Conservation (phyloP, 1,140 invertebrate species). For the Caenorhabditis remanei region DNA sequence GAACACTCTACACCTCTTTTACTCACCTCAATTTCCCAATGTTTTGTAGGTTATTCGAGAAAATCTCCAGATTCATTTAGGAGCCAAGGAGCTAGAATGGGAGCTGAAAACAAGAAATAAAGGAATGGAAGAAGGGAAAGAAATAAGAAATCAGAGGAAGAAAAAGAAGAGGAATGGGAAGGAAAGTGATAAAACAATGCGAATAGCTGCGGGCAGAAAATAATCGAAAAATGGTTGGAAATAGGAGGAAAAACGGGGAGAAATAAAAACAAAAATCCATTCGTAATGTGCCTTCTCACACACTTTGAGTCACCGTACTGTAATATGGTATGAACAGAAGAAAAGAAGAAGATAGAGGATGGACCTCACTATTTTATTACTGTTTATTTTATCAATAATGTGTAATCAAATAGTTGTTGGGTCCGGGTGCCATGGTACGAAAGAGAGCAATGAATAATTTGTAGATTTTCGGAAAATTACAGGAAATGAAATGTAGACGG, state of each 20-base stretch:
- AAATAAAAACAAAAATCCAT: slow-evolving; percentile 54
- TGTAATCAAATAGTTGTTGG: slow-evolving; percentile 20
- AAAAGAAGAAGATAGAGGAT: not conserved
- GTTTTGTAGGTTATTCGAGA: slow-evolving; percentile 31
- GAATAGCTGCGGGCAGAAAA: slow-evolving; percentile 3
- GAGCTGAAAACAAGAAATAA: slow-evolving; percentile 27
- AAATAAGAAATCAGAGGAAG: not conserved
- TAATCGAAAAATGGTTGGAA: slow-evolving; percentile 45
- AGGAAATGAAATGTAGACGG: too few species aligned
- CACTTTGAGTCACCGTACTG: slow-evolving; percentile 48
- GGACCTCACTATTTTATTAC: slow-evolving; percentile 22
- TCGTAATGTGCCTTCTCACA: slow-evolving; percentile 34
- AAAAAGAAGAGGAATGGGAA: not conserved
- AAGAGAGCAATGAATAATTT: too few species aligned
- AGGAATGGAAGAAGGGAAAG: not conserved
- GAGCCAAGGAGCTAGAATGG: not conserved
- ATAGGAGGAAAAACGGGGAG: not conserved
- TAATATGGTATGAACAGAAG: slow-evolving; percentile 12
- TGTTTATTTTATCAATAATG: slow-evolving; percentile 10
- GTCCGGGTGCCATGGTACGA: too few species aligned
- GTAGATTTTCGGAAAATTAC: too few species aligned
- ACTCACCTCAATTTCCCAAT: slow-evolving; percentile 42
- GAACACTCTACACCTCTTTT: not conserved
- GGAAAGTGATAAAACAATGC: slow-evolving; percentile 1
- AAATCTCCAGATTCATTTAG: slow-evolving; percentile 34